Conservation (phyloP, 2,888 invertebrate genomes). For the Metalampra italica region DNA sequence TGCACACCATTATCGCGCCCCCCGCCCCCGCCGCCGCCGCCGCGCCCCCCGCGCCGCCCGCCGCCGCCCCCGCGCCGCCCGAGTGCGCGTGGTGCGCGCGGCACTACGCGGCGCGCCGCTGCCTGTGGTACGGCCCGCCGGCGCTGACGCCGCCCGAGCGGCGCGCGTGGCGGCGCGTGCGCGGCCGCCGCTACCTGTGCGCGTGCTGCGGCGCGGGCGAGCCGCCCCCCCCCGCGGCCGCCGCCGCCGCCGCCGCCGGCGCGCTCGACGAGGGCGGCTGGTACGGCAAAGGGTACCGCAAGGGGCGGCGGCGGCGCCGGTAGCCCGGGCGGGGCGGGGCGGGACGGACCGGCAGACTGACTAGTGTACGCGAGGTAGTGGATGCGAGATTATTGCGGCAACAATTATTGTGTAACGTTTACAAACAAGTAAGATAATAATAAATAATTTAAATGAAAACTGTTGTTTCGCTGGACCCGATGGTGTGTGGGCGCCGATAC, state of each 20-base stretch:
- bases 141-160: conserved; percentile 35
- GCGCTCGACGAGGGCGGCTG: conserved; percentile 78
- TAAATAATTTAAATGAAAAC: no score
- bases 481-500: no score
- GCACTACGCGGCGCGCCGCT: conserved; percentile 44
- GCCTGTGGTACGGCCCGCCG: conserved; percentile 76
- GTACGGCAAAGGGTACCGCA: conserved; percentile 93
- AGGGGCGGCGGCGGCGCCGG: conserved; percentile 79
- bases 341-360: no score
- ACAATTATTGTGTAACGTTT: no score
- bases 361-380: no score
- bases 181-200: conserved; percentile 81
- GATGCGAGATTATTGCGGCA: no score
- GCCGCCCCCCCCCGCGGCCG: conserved; percentile 57
- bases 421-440: no score
- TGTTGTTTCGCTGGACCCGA: no score
- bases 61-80: conserved; percentile 16
- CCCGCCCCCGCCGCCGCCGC: conserved; percentile 20
- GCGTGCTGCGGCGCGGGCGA: conserved; percentile 77
- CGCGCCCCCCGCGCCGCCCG: conserved; percentile 11
- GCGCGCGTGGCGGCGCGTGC: conserved; percentile 45
- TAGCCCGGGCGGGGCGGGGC: conserved; percentile 32
- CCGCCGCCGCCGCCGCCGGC: conserved; percentile 42
- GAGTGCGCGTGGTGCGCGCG: conserved; percentile 56
- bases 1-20: conserved; percentile 78